Percentiles rank a stretch among this genome's conserved stretches.
Evolutionary conservation across 2,888 invertebrate species (phyloP).

Genomic region (Emmelina monodactyla): DNA sequence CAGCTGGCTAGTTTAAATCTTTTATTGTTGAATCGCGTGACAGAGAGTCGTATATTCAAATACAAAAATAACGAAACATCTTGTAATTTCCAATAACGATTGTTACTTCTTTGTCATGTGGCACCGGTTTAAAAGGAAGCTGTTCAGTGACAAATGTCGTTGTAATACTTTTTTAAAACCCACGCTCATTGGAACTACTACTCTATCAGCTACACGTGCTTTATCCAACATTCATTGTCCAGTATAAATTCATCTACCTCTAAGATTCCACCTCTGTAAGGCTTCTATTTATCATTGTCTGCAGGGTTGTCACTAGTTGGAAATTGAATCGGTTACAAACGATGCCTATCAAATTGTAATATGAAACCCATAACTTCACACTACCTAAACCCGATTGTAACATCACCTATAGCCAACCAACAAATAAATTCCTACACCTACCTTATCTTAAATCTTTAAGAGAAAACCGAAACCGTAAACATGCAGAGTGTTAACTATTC

Average conservation of each 20-base stretch:
- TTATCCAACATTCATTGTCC: too few species aligned
- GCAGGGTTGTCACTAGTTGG: not conserved
- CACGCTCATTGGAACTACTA: too few species aligned
- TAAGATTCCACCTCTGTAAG: too few species aligned
- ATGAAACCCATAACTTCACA: constrained; percentile 39
- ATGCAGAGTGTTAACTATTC: constrained; percentile 58
- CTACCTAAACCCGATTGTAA: constrained; percentile 49
- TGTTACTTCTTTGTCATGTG: constrained; percentile 53
- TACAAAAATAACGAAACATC: constrained; percentile 45
- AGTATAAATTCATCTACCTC: too few species aligned
- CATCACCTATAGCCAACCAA: constrained; percentile 56
- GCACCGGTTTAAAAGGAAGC: constrained; percentile 19
- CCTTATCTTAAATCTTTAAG: constrained; percentile 52
- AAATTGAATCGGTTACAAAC: constrained; percentile 7
- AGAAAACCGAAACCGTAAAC: constrained; percentile 64
- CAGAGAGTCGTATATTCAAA: constrained; percentile 40
- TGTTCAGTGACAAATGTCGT: not conserved
- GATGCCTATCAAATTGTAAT: constrained; percentile 30
- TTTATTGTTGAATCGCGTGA: constrained; percentile 52
- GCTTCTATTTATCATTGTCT: not conserved
- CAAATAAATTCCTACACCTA: constrained; percentile 56
- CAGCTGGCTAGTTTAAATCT: too few species aligned
- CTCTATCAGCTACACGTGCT: too few species aligned
- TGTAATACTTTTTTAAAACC: constrained; percentile 21
- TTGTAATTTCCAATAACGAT: constrained; percentile 58